phyloP scores from a whole-genome alignment of 1,140 invertebrate species.

The Zaprionus gabonicus region DNA sequence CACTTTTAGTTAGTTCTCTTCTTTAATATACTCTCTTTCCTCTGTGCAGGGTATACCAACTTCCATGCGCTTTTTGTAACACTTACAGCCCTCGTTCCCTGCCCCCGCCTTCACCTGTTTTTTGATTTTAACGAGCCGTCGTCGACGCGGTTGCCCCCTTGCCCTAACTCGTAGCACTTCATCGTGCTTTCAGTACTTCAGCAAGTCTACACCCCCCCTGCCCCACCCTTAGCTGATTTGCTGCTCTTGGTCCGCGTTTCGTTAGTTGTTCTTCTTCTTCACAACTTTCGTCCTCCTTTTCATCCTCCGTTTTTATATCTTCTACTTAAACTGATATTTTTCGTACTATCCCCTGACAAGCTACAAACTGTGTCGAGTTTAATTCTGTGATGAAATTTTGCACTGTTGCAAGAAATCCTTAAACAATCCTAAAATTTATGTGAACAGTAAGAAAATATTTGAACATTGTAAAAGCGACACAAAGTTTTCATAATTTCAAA shows the following conservation, averaged over 20 bases:
- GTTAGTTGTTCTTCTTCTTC: not conserved
- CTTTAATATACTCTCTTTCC: not conserved
- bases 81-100: not conserved
- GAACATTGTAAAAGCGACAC: not conserved
- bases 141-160: slow-evolving; percentile 17
- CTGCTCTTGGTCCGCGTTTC: not conserved
- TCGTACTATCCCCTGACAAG: not conserved
- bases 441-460: not conserved
- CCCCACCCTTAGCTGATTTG: not conserved
- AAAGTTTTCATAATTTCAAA: not conserved
- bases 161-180: slow-evolving; percentile 31
- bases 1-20: not conserved
- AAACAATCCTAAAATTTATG: too few species aligned
- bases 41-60: slow-evolving; percentile 11
- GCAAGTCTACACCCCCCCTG: not conserved
- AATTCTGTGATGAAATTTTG: not conserved
- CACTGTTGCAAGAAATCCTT: too few species aligned
- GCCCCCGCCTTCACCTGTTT: slow-evolving; percentile 40
- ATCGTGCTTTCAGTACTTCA: slow-evolving; percentile 32
- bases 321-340: not conserved
- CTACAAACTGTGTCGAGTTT: not conserved
- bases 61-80: slow-evolving; percentile 54
- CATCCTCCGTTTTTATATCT: not conserved
- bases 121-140: slow-evolving; percentile 71
- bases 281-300: not conserved